Base-by-base conservation (phyloP, 2,888 invertebrate genomes). In the Julus scandinavius region DNA sequence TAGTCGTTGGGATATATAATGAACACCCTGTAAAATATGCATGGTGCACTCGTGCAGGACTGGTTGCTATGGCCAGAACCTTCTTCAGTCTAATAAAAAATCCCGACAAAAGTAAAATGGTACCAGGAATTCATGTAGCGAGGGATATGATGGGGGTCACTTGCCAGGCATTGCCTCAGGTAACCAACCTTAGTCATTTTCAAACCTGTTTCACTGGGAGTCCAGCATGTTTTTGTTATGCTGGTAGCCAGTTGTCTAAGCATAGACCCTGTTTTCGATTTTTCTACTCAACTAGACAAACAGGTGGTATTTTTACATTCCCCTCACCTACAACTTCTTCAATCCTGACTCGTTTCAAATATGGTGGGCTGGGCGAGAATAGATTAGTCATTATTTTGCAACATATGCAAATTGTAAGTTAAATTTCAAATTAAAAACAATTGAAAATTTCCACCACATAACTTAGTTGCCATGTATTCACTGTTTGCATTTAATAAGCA, bases 41-140 rank as follows among this genome's bases (percentile, higher is more conserved):
- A 63, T 63, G 63, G 4, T 17, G 63, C 63, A n/a, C n/a, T 63
- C 63, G n/a, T 63, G 63, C 63, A 63, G n/a, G n/a, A 63, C 63
- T 63, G n/a, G 63, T n/a, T n/a, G 63, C 63, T 17, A 63, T 63
- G 63, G 63, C 7, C 63, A 63, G 17, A 63, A 63, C 63, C 63
- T n/a, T 63, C 63, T 63, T 63, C 63, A 63, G 63, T 63, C 63
- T 63, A n/a, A 63, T 63, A 63, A 63, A 63, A 63, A 63, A 54
- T 13, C 63, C 63, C 63, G 63, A 63, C 63, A 63, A 17, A 63
- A 63, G 63, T 63, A 63, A 63, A 63, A 63, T 63, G 63, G 63
- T 63, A 63, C 63, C 63, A 63, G 63, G 63, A 63, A 63, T 63
- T 63, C n/a, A 63, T 63, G 63, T 63, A n/a, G 63, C 17, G 63